Evolutionary conservation across 2,888 invertebrate species (phyloP).

Genomic region (Empis stercorea): DNA sequence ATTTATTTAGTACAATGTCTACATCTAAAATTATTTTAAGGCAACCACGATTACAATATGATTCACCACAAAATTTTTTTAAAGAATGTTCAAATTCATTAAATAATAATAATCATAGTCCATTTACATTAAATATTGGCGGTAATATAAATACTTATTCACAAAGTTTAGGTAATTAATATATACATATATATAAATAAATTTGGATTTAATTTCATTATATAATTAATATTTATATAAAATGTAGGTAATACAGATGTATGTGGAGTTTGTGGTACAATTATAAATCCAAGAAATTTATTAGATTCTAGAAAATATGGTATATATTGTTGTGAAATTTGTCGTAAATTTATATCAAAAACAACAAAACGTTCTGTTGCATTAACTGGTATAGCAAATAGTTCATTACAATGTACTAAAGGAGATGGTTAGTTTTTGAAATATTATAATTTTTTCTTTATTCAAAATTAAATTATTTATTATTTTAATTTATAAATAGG

Average conservation of each 20-base stretch:
- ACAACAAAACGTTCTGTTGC: slow-evolving; percentile 48
- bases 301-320: slow-evolving; percentile 74
- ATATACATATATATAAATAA: too few relatives aligned
- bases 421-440: slow-evolving; percentile 24
- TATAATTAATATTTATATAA: too few relatives aligned
- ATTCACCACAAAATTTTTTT: slow-evolving; percentile 18
- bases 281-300: slow-evolving; percentile 38
- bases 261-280: too few relatives aligned
- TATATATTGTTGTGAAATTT: slow-evolving; percentile 72
- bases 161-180: not conserved
- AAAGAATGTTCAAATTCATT: not conserved
- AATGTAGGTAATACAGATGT: not conserved
- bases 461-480: not conserved
- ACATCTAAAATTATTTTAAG: slow-evolving; percentile 25
- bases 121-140: slow-evolving; percentile 13
- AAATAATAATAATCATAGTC: slow-evolving; percentile 29
- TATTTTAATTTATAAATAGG: slow-evolving; percentile 35
- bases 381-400: slow-evolving; percentile 32
- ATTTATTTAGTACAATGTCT: slow-evolving; percentile 5
- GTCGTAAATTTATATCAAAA: slow-evolving; percentile 75
- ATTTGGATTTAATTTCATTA: too few relatives aligned
- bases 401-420: slow-evolving; percentile 45
- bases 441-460: not conserved
- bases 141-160: slow-evolving; percentile 1
- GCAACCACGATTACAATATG: slow-evolving; percentile 30